These are phyloP conservation scores for Lordiphosa collinella DNA, from an alignment of 1,140 invertebrate genomes.

Conservation along the genomic window DNA sequence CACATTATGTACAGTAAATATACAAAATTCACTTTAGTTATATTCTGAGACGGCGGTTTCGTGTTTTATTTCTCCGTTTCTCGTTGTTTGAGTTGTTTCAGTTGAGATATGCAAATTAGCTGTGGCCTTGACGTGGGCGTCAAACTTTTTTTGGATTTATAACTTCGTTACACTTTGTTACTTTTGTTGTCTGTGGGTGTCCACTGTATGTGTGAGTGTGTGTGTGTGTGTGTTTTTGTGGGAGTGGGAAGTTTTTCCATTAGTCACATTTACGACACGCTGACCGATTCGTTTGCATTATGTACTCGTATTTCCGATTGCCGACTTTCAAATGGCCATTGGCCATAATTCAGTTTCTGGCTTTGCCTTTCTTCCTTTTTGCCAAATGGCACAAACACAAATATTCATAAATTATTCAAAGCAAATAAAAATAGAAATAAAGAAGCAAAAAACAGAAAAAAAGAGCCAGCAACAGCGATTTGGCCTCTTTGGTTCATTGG, in stretches of 20 bases:
- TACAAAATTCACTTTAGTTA: conserved; percentile 14
- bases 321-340: conserved; percentile 39
- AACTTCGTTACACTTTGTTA: conserved; percentile 74
- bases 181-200: conserved; percentile 40
- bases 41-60: conserved; percentile 4
- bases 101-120: conserved; percentile 72
- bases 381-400: conserved; percentile 47
- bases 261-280: conserved; percentile 48
- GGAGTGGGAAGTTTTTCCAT: conserved; percentile 38
- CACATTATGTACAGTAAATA: conserved; percentile 1
- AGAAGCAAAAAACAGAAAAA: conserved; percentile 32
- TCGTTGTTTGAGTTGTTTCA: conserved; percentile 14
- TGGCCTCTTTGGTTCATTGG: conserved; percentile 75
- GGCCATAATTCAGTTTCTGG: conserved; percentile 27
- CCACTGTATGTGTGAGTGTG: conserved; percentile 16
- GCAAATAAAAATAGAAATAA: conserved; percentile 32
- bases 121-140: conserved; percentile 74
- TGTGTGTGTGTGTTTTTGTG: conserved; percentile 21
- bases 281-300: conserved; percentile 27
- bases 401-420: conserved; percentile 71
- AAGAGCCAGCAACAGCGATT: conserved; percentile 40
- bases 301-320: conserved; percentile 8
- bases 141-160: conserved; percentile 66
- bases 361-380: conserved; percentile 30
- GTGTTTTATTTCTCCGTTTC: conserved; percentile 22